Evolutionary conservation across 2,888 invertebrate species (phyloP).

Genomic region (Meloe dianella): DNA sequence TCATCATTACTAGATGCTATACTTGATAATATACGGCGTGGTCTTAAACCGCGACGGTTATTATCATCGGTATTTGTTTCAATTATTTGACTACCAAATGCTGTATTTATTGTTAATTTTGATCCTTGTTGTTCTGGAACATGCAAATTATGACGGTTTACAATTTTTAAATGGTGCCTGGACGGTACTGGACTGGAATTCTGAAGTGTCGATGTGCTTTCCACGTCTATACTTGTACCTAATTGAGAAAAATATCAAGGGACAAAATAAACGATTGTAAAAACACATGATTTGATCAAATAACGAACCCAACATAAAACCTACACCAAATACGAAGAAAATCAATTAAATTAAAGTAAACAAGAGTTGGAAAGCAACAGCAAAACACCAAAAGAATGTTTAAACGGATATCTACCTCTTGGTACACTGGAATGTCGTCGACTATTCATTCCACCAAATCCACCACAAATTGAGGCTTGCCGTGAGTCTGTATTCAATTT

Average conservation of each 20-base stretch:
- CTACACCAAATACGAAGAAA: constrained; percentile 42
- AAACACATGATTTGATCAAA: no score
- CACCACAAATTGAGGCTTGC: constrained; percentile 76
- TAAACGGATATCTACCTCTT: constrained; percentile 53
- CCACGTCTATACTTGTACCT: constrained; percentile 63
- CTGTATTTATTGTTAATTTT: constrained; percentile 60
- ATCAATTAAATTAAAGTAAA: constrained; percentile 26
- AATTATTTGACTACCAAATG: constrained; percentile 55
- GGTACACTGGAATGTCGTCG: constrained; percentile 73
- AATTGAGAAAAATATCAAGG: constrained; percentile 1
- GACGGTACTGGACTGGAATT: constrained; percentile 62
- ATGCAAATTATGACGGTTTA: constrained; percentile 60
- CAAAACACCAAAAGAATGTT: constrained; percentile 23
- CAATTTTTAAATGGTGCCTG: constrained; percentile 53
- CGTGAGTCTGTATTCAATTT: constrained; percentile 78
- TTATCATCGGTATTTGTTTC: constrained; percentile 45
- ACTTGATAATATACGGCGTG: constrained; percentile 67
- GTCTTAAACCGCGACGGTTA: constrained; percentile 44
- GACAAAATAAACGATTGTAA: neutral
- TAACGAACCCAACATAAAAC: constrained; percentile 4
- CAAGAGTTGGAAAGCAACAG: constrained; percentile 31
- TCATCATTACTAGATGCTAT: constrained; percentile 71
- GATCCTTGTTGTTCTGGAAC: constrained; percentile 63
- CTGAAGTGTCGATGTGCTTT: constrained; percentile 65
- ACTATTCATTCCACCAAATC: constrained; percentile 61